phyloP scores from a whole-genome alignment of 2,888 invertebrate genomes.

The Metalampra italica region DNA sequence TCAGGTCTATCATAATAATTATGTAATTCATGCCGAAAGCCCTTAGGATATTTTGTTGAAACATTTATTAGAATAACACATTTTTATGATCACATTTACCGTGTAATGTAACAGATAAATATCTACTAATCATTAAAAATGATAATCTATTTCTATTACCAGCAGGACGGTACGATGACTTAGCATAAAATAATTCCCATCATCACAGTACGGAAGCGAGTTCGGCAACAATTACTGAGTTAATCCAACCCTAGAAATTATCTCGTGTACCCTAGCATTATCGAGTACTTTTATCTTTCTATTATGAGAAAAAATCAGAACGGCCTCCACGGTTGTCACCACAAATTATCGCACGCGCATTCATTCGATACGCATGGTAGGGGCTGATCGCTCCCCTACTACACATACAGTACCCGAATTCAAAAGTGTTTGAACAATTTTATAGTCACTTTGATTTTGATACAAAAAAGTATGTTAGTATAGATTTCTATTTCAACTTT shows the following conservation, averaged over 20 bases:
- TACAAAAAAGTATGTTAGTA: too few species aligned
- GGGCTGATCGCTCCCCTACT: slow-evolving; percentile 26
- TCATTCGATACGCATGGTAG: slow-evolving; percentile 45
- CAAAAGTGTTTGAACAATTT: slow-evolving; percentile 2
- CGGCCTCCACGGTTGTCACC: slow-evolving; percentile 54
- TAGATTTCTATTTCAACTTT: too few species aligned
- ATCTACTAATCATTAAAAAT: neutral
- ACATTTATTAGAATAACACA: too few species aligned
- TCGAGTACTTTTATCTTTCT: slow-evolving; percentile 14
- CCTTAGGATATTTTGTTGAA: too few species aligned
- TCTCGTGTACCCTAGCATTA: slow-evolving; percentile 8
- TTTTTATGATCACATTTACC: too few species aligned
- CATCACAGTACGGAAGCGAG: slow-evolving; percentile 8
- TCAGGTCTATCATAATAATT: too few species aligned
- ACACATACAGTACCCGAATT: slow-evolving; percentile 1
- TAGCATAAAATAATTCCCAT: neutral
- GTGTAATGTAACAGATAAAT: too few species aligned
- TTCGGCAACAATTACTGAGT: slow-evolving; percentile 29
- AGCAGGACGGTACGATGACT: neutral
- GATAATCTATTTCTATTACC: neutral
- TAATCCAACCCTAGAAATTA: slow-evolving; percentile 39
- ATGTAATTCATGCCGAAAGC: too few species aligned
- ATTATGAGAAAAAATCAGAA: slow-evolving; percentile 42
- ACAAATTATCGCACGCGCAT: slow-evolving; percentile 53
- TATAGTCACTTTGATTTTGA: too few species aligned